Percentiles rank a stretch among this genome's conserved stretches.
These are phyloP conservation scores for Pseudomugil tenellus DNA, from an alignment of 2,797 vertebrate genomes.

Conservation along the genomic window DNA sequence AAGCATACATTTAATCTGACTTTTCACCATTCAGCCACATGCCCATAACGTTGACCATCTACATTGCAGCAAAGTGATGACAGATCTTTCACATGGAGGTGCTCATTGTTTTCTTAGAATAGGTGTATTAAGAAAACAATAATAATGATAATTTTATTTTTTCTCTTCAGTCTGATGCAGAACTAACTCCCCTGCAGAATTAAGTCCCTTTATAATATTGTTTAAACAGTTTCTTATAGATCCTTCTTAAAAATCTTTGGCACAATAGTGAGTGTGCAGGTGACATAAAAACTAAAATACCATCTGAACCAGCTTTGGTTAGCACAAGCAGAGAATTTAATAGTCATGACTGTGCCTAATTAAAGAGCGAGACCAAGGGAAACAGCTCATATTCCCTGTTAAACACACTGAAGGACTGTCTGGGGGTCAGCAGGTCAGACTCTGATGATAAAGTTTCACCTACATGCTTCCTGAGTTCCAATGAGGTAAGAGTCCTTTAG, in stretches of 20 bases:
- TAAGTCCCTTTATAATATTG: conserved; percentile 10
- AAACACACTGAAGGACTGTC: conserved; percentile 63
- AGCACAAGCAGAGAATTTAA: conserved; percentile 48
- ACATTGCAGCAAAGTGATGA: conserved; percentile 42
- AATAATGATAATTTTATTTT: conserved; percentile 24
- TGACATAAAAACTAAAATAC: conserved; percentile 21
- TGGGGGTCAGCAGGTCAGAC: conserved; percentile 57
- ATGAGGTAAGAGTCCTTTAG: conserved; percentile 38
- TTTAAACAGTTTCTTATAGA: conserved; percentile 31
- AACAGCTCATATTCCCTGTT: conserved; percentile 67
- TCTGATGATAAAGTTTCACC: conserved; percentile 49
- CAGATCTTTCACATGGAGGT: conserved; percentile 40
- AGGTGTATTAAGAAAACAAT: not conserved
- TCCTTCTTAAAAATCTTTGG: conserved; percentile 27
- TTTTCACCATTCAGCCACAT: conserved; percentile 34
- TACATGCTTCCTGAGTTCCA: conserved; percentile 37
- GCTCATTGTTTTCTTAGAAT: conserved; percentile 24
- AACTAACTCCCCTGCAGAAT: conserved; percentile 1
- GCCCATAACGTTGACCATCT: conserved; percentile 35
- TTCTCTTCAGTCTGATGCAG: conserved; percentile 35
- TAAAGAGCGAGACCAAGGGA: conserved; percentile 59
- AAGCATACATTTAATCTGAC: conserved; percentile 45
- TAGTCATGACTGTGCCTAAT: conserved; percentile 56
- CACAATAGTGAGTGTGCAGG: not conserved
- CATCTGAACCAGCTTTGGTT: conserved; percentile 42